Evolutionary conservation across 2,113 vertebrate genomes (phyloP).

Genomic region (Martes martes): DNA sequence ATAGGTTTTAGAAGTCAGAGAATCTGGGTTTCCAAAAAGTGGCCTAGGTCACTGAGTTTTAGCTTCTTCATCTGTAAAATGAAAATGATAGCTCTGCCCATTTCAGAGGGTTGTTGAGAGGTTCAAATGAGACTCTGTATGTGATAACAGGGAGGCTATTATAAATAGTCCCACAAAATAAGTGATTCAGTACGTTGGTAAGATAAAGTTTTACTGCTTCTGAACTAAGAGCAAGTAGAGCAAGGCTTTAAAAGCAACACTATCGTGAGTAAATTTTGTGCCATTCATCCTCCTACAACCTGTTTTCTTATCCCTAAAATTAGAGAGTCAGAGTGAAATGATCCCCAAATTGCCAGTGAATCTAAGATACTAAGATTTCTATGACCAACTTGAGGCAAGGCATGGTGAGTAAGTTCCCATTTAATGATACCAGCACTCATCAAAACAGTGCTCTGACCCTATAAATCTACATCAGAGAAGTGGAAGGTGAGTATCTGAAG

Average conservation of each 20-base stretch:
- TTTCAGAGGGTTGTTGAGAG: neutral
- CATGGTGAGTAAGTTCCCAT: neutral
- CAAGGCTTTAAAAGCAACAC: neutral
- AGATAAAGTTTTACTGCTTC: neutral
- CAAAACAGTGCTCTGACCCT: neutral
- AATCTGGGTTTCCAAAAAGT: neutral
- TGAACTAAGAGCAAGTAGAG: neutral
- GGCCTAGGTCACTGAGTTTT: neutral
- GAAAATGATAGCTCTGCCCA: neutral
- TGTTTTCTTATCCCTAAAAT: slow-evolving; percentile 31
- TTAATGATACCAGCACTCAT: neutral
- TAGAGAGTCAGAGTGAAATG: neutral
- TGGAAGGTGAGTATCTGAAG: neutral
- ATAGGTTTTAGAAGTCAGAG: neutral
- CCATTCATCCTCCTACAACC: neutral
- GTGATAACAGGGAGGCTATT: neutral
- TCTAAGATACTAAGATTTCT: neutral
- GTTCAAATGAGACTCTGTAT: neutral
- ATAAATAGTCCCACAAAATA: neutral
- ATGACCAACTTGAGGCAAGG: neutral
- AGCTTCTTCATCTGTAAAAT: neutral
- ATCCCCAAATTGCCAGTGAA: neutral
- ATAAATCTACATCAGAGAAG: neutral
- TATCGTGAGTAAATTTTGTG: neutral
- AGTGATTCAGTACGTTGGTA: neutral